Evolutionary conservation across 2,797 vertebrate species (phyloP).

Genomic region (Vespertilio murinus): DNA sequence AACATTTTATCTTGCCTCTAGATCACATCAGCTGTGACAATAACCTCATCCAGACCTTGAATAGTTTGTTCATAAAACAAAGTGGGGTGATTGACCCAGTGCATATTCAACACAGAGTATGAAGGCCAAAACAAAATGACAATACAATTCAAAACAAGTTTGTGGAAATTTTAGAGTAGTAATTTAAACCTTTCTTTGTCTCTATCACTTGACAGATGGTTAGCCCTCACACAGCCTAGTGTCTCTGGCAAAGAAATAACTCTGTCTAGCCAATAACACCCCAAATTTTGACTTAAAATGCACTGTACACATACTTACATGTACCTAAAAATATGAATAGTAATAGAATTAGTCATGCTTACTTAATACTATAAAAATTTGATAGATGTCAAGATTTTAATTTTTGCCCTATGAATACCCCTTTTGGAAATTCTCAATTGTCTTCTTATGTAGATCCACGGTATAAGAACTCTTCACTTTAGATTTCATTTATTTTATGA

Average conservation of each 20-base stretch:
- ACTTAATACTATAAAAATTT: conserved; percentile 52
- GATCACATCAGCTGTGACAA: conserved; percentile 61
- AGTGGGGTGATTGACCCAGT: conserved; percentile 62
- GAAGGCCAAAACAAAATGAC: conserved; percentile 73
- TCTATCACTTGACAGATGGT: conserved; percentile 80
- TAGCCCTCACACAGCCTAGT: conserved; percentile 79
- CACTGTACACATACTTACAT: conserved; percentile 64
- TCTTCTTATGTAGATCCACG: background rate
- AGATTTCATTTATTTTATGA: conserved; percentile 52
- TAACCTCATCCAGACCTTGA: conserved; percentile 73
- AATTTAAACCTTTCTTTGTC: conserved; percentile 76
- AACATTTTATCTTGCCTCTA: conserved; percentile 69
- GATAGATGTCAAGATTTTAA: conserved; percentile 58
- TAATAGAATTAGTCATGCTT: conserved; percentile 39
- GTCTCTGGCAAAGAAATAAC: conserved; percentile 78
- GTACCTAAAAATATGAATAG: conserved; percentile 68
- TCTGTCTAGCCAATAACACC: conserved; percentile 76
- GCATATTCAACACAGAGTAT: conserved; percentile 64
- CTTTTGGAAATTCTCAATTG: conserved; percentile 41
- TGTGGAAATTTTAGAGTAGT: conserved; percentile 76
- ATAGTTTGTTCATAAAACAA: conserved; percentile 73
- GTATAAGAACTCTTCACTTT: conserved; percentile 33
- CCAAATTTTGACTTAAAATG: conserved; percentile 76
- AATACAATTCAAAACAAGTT: conserved; percentile 79
- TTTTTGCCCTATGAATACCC: conserved; percentile 38